These are phyloP conservation scores for Gopherus evgoodei DNA, from an alignment of 2,113 vertebrate species.

Conservation along the genomic window DNA sequence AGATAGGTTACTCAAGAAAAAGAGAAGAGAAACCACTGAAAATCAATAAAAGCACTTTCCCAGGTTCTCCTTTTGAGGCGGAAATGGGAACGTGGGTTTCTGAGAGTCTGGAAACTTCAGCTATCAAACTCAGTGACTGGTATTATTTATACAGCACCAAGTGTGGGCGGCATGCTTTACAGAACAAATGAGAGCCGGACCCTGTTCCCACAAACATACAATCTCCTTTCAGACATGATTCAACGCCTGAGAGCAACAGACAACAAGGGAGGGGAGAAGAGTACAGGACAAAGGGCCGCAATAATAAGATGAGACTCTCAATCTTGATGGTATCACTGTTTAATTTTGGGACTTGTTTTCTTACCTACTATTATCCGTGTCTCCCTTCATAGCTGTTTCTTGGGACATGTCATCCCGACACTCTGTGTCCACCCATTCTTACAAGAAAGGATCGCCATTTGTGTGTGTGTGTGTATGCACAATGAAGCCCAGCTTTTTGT, in stretches of 20 bases:
- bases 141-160: background rate
- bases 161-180: background rate
- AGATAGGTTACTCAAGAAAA: background rate
- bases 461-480: too few relatives aligned
- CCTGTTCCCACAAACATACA: background rate
- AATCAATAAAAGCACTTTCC: background rate
- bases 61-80: background rate
- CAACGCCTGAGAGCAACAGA: background rate
- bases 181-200: background rate
- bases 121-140: background rate
- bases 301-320: rapidly evolving
- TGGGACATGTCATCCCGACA: background rate
- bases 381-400: background rate
- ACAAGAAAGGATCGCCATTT: too few relatives aligned
- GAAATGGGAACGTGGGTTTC: background rate
- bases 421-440: background rate
- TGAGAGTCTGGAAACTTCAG: background rate
- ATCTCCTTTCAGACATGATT: background rate
- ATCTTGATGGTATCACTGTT: background rate
- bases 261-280: background rate
- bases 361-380: background rate
- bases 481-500: rapidly evolving
- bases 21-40: background rate
- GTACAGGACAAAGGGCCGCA: background rate
- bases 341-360: background rate